These are phyloP conservation scores for Lithobates sylvaticus DNA, from an alignment of 2,797 vertebrate genomes.

Conservation along the genomic window DNA sequence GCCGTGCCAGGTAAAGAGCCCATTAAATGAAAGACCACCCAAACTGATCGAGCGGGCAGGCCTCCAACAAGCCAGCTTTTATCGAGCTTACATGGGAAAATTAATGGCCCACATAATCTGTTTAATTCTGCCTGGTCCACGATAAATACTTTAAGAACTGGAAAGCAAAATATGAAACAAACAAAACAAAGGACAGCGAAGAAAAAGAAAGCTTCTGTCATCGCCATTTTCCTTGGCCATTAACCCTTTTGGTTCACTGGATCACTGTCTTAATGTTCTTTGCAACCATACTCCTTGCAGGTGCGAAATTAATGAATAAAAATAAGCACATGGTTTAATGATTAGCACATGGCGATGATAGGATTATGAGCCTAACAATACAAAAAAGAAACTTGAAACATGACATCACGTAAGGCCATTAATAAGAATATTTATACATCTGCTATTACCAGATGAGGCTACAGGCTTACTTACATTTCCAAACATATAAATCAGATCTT, in stretches of 20 bases:
- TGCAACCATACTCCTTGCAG: not conserved
- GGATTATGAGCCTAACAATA: constrained; percentile 17
- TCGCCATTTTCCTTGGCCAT: not conserved
- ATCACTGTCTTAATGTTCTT: too few species aligned
- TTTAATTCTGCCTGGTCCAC: constrained; percentile 60
- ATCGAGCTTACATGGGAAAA: constrained; percentile 54
- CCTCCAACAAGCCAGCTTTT: constrained; percentile 52
- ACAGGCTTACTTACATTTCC: not conserved
- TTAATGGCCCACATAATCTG: constrained; percentile 60
- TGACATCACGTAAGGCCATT: not conserved
- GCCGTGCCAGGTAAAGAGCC: constrained; percentile 57
- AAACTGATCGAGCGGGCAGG: constrained; percentile 38
- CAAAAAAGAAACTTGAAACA: constrained; percentile 1
- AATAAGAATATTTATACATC: constrained; percentile 13
- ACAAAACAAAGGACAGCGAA: constrained; percentile 35
- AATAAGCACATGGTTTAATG: not conserved
- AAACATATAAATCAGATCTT: not conserved
- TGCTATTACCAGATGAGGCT: not conserved
- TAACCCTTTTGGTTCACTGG: constrained; percentile 25
- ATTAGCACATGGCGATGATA: constrained; percentile 17
- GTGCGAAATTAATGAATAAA: not conserved
- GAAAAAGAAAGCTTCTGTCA: not conserved
- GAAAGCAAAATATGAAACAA: constrained; percentile 57
- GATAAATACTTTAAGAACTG: constrained; percentile 51
- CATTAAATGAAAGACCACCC: constrained; percentile 58